These are phyloP conservation scores for Macquaria ambigua DNA, from an alignment of 2,113 vertebrate species.

Conservation along the genomic window DNA sequence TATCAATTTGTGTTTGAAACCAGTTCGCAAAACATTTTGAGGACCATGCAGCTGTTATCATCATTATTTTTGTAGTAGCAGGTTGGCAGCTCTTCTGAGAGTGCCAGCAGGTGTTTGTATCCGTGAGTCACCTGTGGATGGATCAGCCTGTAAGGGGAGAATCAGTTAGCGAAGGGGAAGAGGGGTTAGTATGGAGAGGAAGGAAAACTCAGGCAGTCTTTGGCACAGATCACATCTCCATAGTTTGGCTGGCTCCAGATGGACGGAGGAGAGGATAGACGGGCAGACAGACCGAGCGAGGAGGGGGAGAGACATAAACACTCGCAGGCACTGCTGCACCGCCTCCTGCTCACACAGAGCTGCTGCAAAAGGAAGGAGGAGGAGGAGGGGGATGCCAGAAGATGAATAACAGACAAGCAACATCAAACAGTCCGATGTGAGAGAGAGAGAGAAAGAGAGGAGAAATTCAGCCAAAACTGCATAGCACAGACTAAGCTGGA, in stretches of 20 bases:
- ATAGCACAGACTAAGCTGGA: conserved; percentile 67
- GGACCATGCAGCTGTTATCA: conserved; percentile 5
- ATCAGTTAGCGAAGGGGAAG: conserved; percentile 61
- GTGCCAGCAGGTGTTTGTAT: conserved; percentile 42
- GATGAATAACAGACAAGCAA: conserved; percentile 57
- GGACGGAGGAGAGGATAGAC: conserved; percentile 63
- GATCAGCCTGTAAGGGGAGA: conserved; percentile 69
- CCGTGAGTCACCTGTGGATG: conserved; percentile 64
- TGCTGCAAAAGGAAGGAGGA: conserved; percentile 55
- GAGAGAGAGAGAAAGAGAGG: conserved; percentile 19
- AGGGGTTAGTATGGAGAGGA: conserved; percentile 74
- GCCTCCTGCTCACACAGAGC: conserved; percentile 67
- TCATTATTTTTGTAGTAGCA: conserved; percentile 3
- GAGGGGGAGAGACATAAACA: conserved; percentile 45
- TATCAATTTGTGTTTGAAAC: neutral
- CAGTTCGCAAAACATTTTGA: conserved; percentile 11
- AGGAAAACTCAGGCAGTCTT: conserved; percentile 60
- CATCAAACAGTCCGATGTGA: conserved; percentile 56
- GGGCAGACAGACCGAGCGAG: conserved; percentile 59
- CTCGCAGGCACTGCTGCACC: conserved; percentile 55
- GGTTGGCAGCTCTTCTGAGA: conserved; percentile 32
- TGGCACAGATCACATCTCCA: conserved; percentile 65
- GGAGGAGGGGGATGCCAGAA: conserved; percentile 44
- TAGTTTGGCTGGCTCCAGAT: conserved; percentile 63
- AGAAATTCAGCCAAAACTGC: conserved; percentile 65